Conservation (phyloP, 2,113 vertebrate genomes). For the Barnardius zonarius region DNA sequence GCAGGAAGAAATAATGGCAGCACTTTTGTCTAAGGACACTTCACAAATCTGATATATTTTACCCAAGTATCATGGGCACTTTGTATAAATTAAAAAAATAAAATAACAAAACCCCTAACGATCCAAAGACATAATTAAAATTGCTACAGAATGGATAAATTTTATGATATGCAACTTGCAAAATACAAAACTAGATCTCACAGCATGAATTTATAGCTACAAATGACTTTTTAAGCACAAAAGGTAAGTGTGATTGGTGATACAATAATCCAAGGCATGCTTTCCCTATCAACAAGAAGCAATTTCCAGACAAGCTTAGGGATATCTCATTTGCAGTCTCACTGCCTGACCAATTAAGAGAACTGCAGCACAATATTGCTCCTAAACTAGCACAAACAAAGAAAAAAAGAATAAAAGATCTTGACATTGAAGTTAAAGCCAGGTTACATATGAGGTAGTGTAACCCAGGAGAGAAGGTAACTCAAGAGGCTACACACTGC, state of each 20-base stretch:
- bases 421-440: neutral
- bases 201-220: slow-evolving; percentile 33
- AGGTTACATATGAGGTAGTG: neutral
- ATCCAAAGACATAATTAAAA: neutral
- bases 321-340: slow-evolving; percentile 45
- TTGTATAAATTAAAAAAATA: neutral
- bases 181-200: slow-evolving; percentile 26
- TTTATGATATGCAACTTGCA: neutral
- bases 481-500: neutral
- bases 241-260: slow-evolving; percentile 32
- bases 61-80: neutral
- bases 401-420: neutral
- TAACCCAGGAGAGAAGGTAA: neutral
- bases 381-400: neutral
- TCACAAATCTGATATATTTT: neutral
- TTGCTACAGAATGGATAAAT: neutral
- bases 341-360: slow-evolving; percentile 44
- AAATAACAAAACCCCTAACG: neutral
- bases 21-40: neutral
- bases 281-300: slow-evolving; percentile 24
- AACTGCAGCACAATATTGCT: neutral
- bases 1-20: neutral
- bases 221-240: slow-evolving; percentile 49
- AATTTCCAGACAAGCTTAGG: slow-evolving; percentile 24
- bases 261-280: slow-evolving; percentile 9